Base-by-base conservation (phyloP, 2,888 invertebrate genomes). In the Sinopyrophorus schimmeli region DNA sequence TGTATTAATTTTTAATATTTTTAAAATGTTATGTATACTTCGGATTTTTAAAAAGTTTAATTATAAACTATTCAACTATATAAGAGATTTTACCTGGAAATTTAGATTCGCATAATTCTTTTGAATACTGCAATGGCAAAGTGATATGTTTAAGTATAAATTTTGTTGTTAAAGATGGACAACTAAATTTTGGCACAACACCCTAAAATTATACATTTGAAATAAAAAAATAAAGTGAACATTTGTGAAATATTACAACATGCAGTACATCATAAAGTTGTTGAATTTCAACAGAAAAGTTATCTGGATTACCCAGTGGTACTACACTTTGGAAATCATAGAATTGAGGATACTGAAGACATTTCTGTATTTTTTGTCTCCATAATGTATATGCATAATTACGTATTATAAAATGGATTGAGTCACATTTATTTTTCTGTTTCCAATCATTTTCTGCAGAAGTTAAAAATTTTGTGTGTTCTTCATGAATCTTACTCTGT, bases 261-360 rank as follows among this genome's bases (percentile, higher is more conserved):
- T 66, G 64, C 12, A 60, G 39, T 15, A 58, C 47, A 59, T 61
- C 62, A 37, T 49, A 30, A 15, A 53, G 20, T 47, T 57, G 56
- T 10, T 56, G 32, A 53, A 62, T 65, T 37, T 63, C 58, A 10
- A 66, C 51, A 9, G 57, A 40, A 11, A 41, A 49, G 14, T 63
- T 46, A 27, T 64, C 64, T 12, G 51, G 46, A 47, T 57, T 60
- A 11, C 49, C 57, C 42, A 61, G 50, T 15, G 60, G 56, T 23
- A 66, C 37, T 11, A 47, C 39, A n/a, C 37, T 39, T 14, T 54
- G 21, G 12, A 55, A 50, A 26, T 59, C 62, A 47, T 64, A 69
- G 50, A 46, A 63, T 37, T 59, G 59, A 2, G 64, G 59, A 53
- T 62, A 63, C 14, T 52, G 37, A 16, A 49, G 47, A 11, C 60